Evolutionary conservation across 2,888 invertebrate species (phyloP).

Genomic region (Drosophila pseudotalamancana): DNA sequence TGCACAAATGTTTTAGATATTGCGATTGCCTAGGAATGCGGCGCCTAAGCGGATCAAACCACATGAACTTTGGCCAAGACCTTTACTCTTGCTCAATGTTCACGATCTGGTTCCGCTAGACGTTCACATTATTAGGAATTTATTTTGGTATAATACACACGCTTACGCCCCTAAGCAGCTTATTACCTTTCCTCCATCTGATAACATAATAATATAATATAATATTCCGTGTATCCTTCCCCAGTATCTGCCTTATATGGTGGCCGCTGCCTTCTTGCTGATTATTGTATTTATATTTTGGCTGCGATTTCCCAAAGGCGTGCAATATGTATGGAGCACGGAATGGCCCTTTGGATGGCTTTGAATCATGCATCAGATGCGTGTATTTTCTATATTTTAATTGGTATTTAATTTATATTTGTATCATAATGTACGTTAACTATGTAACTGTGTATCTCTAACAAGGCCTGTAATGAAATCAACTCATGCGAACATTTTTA

Average conservation of each 20-base stretch:
- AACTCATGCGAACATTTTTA: slow-evolving; percentile 63
- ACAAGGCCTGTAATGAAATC: slow-evolving; percentile 50
- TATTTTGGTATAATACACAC: slow-evolving; percentile 1
- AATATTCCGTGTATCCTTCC: slow-evolving; percentile 16
- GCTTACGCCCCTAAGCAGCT: slow-evolving; percentile 8
- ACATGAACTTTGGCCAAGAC: background rate
- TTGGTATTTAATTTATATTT: slow-evolving; percentile 54
- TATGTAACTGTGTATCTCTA: slow-evolving; percentile 45
- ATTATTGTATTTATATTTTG: slow-evolving; percentile 8
- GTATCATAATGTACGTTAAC: slow-evolving; percentile 42
- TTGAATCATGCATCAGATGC: background rate
- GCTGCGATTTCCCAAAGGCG: slow-evolving; percentile 4
- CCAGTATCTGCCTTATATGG: slow-evolving; percentile 16
- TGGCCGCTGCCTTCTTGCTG: slow-evolving; percentile 14
- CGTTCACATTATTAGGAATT: slow-evolving; percentile 1
- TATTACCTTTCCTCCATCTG: background rate
- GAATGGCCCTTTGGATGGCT: background rate
- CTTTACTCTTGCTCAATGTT: background rate
- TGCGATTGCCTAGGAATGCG: background rate
- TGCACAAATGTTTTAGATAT: slow-evolving; percentile 46
- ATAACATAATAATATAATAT: slow-evolving; percentile 12
- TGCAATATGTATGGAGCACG: slow-evolving; percentile 5
- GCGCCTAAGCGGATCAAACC: background rate
- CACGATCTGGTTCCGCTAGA: background rate
- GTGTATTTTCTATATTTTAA: slow-evolving; percentile 3